These are phyloP conservation scores for Corbicula japonica DNA, from an alignment of 2,888 invertebrate genomes.

Conservation along the genomic window DNA sequence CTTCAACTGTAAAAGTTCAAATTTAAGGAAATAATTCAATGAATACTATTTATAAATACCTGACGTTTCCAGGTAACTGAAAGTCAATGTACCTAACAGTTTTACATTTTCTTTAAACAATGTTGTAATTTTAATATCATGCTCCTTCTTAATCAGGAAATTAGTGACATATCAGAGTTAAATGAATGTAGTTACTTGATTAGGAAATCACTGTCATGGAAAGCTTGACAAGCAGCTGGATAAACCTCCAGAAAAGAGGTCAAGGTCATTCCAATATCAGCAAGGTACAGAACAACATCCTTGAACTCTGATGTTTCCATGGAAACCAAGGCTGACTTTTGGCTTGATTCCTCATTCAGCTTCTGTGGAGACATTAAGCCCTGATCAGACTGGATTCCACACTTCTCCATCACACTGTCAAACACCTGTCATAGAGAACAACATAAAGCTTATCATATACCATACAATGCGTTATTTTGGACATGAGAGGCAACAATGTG, in stretches of 20 bases:
- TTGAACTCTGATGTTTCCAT: slow-evolving; percentile 87
- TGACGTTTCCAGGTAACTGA: no score
- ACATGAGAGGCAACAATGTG: no score
- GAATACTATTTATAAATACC: no score
- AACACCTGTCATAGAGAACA: slow-evolving; percentile 84
- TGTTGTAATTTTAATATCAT: no score
- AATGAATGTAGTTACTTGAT: slow-evolving; percentile 70
- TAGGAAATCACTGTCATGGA: slow-evolving; percentile 88
- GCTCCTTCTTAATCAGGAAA: no score
- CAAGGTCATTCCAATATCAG: slow-evolving; percentile 91
- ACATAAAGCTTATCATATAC: background rate
- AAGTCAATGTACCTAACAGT: no score
- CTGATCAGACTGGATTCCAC: slow-evolving; percentile 72
- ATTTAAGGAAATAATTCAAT: no score
- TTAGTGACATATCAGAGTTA: no score
- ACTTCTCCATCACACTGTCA: slow-evolving; percentile 80
- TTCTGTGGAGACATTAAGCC: slow-evolving; percentile 76
- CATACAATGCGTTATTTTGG: no score
- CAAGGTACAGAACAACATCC: slow-evolving; percentile 90
- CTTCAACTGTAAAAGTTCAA: no score
- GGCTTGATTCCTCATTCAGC: slow-evolving; percentile 55
- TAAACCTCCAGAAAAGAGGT: slow-evolving; percentile 91
- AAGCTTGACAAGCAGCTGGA: slow-evolving; percentile 88
- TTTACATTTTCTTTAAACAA: no score
- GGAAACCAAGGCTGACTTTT: slow-evolving; percentile 65